These are phyloP conservation scores for Yponomeuta malinellus DNA, from an alignment of 2,888 invertebrate species.

Conservation along the genomic window DNA sequence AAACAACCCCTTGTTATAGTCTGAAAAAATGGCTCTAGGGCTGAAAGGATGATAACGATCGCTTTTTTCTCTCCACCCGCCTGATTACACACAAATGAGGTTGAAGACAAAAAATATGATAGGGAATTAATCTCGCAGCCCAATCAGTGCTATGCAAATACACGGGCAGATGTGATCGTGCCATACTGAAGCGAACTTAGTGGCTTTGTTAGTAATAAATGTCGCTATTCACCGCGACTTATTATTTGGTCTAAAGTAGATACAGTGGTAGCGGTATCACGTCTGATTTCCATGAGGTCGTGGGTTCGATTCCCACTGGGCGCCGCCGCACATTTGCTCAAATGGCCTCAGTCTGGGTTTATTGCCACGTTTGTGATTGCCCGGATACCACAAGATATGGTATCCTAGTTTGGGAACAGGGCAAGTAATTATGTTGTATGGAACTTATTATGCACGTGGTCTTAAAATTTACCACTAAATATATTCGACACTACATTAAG, in stretches of 20 bases:
- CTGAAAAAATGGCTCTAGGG: slow-evolving; percentile 74
- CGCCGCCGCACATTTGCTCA: too few relatives aligned
- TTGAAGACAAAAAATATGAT: slow-evolving; percentile 71
- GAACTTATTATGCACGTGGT: too few relatives aligned
- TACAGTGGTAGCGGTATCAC: too few relatives aligned
- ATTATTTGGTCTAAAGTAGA: not conserved
- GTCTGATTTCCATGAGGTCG: too few relatives aligned
- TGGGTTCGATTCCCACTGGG: too few relatives aligned
- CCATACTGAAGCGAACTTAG: slow-evolving; percentile 41
- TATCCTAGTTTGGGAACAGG: too few relatives aligned
- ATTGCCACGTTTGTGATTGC: too few relatives aligned
- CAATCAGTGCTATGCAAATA: slow-evolving; percentile 72
- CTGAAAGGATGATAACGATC: slow-evolving; percentile 71
- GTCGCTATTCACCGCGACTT: not conserved
- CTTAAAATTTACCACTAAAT: too few relatives aligned
- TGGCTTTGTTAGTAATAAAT: not conserved
- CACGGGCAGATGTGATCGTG: slow-evolving; percentile 61
- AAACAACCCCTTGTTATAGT: slow-evolving; percentile 69
- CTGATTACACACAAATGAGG: slow-evolving; percentile 71
- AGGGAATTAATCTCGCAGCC: slow-evolving; percentile 66
- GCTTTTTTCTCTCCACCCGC: slow-evolving; percentile 57
- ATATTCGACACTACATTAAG: too few relatives aligned
- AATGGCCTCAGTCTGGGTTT: too few relatives aligned
- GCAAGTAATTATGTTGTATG: too few relatives aligned
- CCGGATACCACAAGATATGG: too few relatives aligned